Evolutionary conservation across 2,113 vertebrate species (phyloP), one percentile per base, ranked within the genome.

Genomic region (Phalacrocorax carbo): DNA sequence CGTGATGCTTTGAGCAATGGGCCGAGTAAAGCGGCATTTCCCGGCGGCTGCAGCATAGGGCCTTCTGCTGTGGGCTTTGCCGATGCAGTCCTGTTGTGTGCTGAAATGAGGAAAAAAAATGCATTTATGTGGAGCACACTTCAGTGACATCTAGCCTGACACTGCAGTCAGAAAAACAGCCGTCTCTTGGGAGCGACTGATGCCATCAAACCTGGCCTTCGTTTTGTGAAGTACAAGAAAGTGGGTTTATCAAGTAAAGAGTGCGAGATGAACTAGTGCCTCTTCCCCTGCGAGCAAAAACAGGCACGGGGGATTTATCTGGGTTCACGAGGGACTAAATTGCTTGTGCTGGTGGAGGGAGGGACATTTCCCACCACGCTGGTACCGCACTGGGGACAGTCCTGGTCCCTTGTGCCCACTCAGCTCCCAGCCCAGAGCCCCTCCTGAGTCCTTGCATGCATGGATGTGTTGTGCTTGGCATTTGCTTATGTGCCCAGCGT

Each of bases 401-500:
- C 32, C 48, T 22, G 20, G 44, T 51, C 48, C 16, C 44, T 60
- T 0, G 3, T 15, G 46, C 22, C 66, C 49, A 60, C 61, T 52
- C 54, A 36, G 78, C 42, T 62, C 42, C 68, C 23, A 7, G 72
- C 27, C 25, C 52, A 32, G 20, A 42, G 55, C 40, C 36, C 46
- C 36, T 79, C 20, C 62, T 19, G 6, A 62, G 11, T 49, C 64
- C 34, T 11, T 26, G 7, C 3, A 1, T 30, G 5, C 30, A 3
- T 2, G 4, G 44, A 27, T 73, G 58, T 38, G 2, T n/a, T 0
- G 0, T 6, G 44, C 30, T 76, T 38, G 49, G 40, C 22, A 10
- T 11, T 42, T 60, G 29, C 30, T 86, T 23, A 2, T 14, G 19
- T 30, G 38, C 54, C 15, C 1, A 0, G 9, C 21, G 22, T 2